Conservation (phyloP, 1,140 invertebrate species). For the Whitmania pigra region DNA sequence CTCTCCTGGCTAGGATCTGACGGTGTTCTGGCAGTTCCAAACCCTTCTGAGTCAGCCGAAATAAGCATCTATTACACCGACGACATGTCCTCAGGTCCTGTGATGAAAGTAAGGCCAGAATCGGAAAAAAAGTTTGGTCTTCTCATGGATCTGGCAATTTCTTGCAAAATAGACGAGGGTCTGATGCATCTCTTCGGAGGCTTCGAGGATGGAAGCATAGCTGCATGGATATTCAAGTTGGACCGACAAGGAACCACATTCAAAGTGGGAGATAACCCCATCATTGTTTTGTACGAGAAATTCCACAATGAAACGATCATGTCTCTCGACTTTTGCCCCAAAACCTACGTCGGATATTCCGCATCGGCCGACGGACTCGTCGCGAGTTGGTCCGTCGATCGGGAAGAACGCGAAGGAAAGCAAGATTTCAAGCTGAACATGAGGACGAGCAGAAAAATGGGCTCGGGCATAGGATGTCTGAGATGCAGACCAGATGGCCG, state of each 20-base stretch:
- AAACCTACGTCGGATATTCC: neutral
- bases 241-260: neutral
- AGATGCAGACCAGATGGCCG: neutral
- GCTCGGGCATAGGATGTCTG: neutral
- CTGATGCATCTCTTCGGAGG: neutral
- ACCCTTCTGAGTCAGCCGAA: neutral
- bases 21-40: neutral
- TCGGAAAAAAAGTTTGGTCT: neutral
- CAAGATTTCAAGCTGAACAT: neutral
- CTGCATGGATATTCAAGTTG: neutral
- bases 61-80: neutral
- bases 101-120: neutral
- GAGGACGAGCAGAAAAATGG: neutral
- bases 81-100: neutral
- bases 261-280: neutral
- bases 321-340: neutral
- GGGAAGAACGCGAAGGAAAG: neutral
- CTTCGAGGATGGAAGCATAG: slow-evolving; percentile 1
- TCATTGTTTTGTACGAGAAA: neutral
- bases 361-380: neutral
- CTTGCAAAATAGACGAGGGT: no score
- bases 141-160: no score
- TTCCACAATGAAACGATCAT: slow-evolving; percentile 4
- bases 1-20: neutral
- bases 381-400: no score